A percentile compares a stretch with the other conserved stretches of the same genome.
Conservation (phyloP, 2,888 invertebrate genomes). For the Agonopterix heracliana region DNA sequence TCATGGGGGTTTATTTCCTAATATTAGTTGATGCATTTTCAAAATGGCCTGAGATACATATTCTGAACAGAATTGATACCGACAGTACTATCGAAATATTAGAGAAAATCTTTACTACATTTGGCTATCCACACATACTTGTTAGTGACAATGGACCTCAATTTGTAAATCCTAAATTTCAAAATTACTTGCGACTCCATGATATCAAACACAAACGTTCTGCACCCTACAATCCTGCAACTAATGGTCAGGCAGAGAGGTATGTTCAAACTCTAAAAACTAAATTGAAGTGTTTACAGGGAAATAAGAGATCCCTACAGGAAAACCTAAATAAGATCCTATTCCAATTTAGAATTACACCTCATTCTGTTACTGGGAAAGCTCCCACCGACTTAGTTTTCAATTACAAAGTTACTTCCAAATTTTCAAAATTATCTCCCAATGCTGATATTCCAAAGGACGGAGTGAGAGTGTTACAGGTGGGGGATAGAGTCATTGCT, state of each 20-base stretch:
- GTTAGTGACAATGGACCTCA: slow-evolving; percentile 12
- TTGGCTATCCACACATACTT: slow-evolving; percentile 7
- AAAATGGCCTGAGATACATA: slow-evolving; percentile 11
- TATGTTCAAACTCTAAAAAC: slow-evolving; percentile 1
- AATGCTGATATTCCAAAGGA: no score
- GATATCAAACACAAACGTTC: slow-evolving; percentile 4
- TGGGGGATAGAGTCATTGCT: no score
- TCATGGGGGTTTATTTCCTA: slow-evolving; percentile 9
- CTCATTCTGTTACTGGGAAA: slow-evolving; percentile 8
- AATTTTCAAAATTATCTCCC: no score
- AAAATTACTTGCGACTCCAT: slow-evolving; percentile 7
- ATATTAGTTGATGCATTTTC: slow-evolving; percentile 9
- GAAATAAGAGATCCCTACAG: slow-evolving; percentile 8
- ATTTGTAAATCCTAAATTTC: slow-evolving; percentile 10
- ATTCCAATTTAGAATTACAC: slow-evolving; percentile 7
- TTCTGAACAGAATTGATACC: not conserved
- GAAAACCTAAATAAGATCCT: slow-evolving; percentile 7
- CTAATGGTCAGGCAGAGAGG: slow-evolving; percentile 10
- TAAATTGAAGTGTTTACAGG: slow-evolving; percentile 6
- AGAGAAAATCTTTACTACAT: slow-evolving; percentile 8
- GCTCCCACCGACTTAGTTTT: slow-evolving; percentile 13
- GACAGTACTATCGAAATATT: slow-evolving; percentile 2
- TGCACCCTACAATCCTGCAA: slow-evolving; percentile 12
- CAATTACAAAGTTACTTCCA: no score
- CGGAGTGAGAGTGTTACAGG: no score